A percentile compares a stretch with the other conserved stretches of the same genome.
Conservation (phyloP, 1,140 invertebrate species). For the Neoseiulus cucumeris region DNA sequence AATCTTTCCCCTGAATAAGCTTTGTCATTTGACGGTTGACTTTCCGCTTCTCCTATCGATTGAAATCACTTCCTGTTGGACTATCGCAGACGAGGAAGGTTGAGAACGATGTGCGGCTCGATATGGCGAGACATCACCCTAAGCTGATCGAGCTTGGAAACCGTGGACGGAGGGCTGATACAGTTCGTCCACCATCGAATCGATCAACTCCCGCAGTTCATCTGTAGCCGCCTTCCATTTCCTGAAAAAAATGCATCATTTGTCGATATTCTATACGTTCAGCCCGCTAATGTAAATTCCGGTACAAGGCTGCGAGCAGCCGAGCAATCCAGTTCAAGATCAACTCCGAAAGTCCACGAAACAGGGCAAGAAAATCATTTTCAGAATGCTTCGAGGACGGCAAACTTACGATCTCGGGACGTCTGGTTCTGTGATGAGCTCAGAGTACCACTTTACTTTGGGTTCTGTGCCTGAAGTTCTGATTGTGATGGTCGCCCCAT, state of each 20-base stretch:
- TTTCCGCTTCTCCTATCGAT: too few species aligned
- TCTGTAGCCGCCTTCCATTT: conserved; percentile 40
- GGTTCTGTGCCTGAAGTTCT: conserved; percentile 96
- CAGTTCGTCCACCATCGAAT: conserved; percentile 52
- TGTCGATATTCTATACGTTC: too few species aligned
- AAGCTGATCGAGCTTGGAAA: conserved; percentile 33
- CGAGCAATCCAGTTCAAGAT: too few species aligned
- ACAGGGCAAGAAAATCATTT: too few species aligned
- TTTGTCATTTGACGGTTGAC: too few species aligned
- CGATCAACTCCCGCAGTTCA: conserved; percentile 51
- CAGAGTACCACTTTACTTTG: conserved; percentile 93
- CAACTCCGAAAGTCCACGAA: not conserved
- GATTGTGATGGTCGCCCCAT: conserved; percentile 64
- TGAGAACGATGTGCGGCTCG: too few species aligned
- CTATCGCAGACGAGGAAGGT: too few species aligned
- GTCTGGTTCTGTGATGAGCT: conserved; percentile 43
- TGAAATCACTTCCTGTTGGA: too few species aligned
- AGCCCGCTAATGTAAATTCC: too few species aligned
- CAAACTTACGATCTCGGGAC: conserved; percentile 15
- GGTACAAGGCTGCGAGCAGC: too few species aligned
- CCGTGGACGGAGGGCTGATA: conserved; percentile 52
- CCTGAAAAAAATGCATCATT: conserved; percentile 33
- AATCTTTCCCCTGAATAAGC: too few species aligned
- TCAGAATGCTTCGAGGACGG: not conserved
- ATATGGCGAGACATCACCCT: not conserved